Conservation (phyloP, 2,888 invertebrate genomes). For the Lampropteryx suffumata region DNA sequence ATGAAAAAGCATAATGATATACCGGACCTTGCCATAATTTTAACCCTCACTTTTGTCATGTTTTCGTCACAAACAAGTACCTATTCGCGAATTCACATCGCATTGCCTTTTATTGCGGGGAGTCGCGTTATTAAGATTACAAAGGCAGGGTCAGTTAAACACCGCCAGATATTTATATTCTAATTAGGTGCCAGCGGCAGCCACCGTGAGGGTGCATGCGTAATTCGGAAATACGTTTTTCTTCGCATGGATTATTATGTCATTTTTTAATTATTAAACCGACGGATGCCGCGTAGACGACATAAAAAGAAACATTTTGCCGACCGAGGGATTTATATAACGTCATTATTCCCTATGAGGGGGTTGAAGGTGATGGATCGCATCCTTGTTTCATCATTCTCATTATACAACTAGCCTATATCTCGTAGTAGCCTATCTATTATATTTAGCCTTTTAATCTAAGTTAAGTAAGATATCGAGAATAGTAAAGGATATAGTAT, state of each 20-base stretch:
- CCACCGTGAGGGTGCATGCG: slow-evolving; percentile 69
- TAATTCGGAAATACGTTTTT: slow-evolving; percentile 66
- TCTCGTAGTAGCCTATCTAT: too few relatives aligned
- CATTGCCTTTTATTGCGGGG: slow-evolving; percentile 47
- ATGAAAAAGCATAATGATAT: slow-evolving; percentile 19
- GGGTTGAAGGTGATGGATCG: slow-evolving; percentile 40
- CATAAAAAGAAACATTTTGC: slow-evolving; percentile 31
- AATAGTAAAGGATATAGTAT: too few relatives aligned
- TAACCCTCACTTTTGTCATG: slow-evolving; percentile 18
- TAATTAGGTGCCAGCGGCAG: slow-evolving; percentile 73
- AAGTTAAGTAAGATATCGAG: too few relatives aligned
- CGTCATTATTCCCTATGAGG: slow-evolving; percentile 27
- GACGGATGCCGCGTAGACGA: slow-evolving; percentile 48
- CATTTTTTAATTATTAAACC: slow-evolving; percentile 57
- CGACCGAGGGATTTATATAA: slow-evolving; percentile 24
- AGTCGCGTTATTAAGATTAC: slow-evolving; percentile 65
- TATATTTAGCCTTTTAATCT: too few relatives aligned
- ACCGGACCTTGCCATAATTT: slow-evolving; percentile 10
- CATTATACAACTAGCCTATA: background rate
- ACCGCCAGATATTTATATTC: slow-evolving; percentile 72
- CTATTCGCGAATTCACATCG: slow-evolving; percentile 46
- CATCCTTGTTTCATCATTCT: slow-evolving; percentile 26
- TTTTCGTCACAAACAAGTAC: slow-evolving; percentile 38
- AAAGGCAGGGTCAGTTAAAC: slow-evolving; percentile 72
- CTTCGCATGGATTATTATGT: slow-evolving; percentile 62